These are phyloP conservation scores for Archips xylosteana DNA, from an alignment of 2,888 invertebrate species.

Conservation along the genomic window DNA sequence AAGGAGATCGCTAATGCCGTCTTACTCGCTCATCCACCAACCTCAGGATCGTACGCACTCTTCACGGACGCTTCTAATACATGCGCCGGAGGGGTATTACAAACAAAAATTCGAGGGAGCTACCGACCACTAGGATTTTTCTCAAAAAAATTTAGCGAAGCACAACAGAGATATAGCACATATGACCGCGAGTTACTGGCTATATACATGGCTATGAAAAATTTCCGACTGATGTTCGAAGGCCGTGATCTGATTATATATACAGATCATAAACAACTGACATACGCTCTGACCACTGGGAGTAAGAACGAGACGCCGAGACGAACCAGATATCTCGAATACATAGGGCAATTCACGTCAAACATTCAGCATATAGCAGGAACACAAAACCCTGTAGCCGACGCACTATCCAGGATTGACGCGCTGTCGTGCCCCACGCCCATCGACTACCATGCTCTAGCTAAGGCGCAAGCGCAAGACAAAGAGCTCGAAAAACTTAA, in stretches of 20 bases:
- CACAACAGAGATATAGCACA: conserved; percentile 5
- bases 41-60: not conserved
- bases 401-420: not conserved
- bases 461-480: not conserved
- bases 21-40: not conserved
- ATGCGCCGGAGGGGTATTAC: not conserved
- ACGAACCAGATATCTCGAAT: not conserved
- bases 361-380: not conserved
- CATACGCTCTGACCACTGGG: not conserved
- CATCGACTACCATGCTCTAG: not conserved
- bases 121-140: not conserved
- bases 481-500: not conserved
- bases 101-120: not conserved
- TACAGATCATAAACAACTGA: conserved; percentile 4
- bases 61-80: not conserved
- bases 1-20: not conserved
- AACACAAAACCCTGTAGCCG: not conserved
- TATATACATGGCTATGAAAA: not conserved
- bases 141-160: not conserved
- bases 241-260: not conserved
- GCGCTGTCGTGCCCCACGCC: not conserved
- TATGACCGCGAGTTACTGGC: not conserved
- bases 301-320: not conserved
- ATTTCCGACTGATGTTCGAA: not conserved
- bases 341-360: not conserved